Base-by-base conservation (phyloP, 2,797 vertebrate species). In the Percopsis omiscomaycus region DNA sequence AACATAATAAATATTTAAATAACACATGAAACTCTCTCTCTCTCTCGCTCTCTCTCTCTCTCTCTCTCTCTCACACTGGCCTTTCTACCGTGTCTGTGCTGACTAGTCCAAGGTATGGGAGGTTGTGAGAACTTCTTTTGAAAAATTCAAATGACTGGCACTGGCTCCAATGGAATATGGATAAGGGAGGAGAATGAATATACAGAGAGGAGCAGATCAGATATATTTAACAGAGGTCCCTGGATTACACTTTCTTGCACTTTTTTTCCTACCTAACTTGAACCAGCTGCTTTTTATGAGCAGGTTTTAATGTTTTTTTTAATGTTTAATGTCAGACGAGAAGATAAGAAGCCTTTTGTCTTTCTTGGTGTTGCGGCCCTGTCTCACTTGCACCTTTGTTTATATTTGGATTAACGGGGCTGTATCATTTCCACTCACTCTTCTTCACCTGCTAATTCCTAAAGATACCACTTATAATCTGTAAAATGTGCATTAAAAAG, bases 111-210 rank as follows among this genome's bases (percentile, higher is more conserved):
- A 53, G 51, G 51, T 53, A 16, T 28, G 51, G 51, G 22, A 12
- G 27, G 37, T 14, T 57, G 10, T 57, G 55, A 45, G 15, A 22
- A 8, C 37, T 11, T 6, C 2, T 56, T n/a, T 16, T 30, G 29
- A n/a, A 55, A 55, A 30, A 22, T 55, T 55, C 6, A 55, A 55
- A 32, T 55, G 53, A 55, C 53, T 55, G 53, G 54, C 2, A 14
- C 29, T 32, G 27, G 54, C 54, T 42, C 55, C 55, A 57, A 27
- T 57, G 14, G n/a, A 16, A 57, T 57, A 22, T 45, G 15, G 10
- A 44, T 44, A 22, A 57, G 37, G 55, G 15, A 57, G 11, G n/a
- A 11, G n/a, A 44, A 57, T 57, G 55, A 44, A 42, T 56, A 56
- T 56, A 54, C 9, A 13, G 27, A 28, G 22, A 55, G 30, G 30